Base-by-base conservation (phyloP, 2,113 vertebrate species). In the Australoheros scitulus region DNA sequence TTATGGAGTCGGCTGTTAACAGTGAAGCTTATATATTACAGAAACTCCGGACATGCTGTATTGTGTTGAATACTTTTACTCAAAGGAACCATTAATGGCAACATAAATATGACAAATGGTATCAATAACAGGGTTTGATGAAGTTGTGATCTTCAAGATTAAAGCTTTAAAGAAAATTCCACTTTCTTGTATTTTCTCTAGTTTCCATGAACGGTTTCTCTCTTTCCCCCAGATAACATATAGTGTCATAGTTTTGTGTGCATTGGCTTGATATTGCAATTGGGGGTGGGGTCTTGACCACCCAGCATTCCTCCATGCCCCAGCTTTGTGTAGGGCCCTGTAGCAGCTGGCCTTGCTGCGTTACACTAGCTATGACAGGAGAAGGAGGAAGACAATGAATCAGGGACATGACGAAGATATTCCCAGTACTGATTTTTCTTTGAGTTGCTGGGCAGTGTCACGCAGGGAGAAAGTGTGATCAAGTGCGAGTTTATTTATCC, bases 361-460 rank as follows among this genome's bases (percentile, higher is more conserved):
- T 91, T 84, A 84, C 86, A 83, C 80, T 64, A 68, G 75, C 80
- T 78, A 32, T 89, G 84, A 87, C 88, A 81, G 91, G 60, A 84
- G 61, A 65, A 50, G 77, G 87, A 87, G 75, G 89, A 83, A 65
- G 88, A 85, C 18, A 76, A 91, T 93, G 92, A 94, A 89, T 93
- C 93, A 92, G 90, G 79, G 81, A n/a, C 61, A 86, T 91, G 90
- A 92, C 87, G 70, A 90, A 91, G 85, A 91, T 92, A 85, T 89
- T 57, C 65, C 79, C 56, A 36, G 77, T 61, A 43, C 79, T 63
- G 83, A 92, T 58, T 79, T 64, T 76, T 87, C 77, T 58, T 17
- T 78, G 86, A 88, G 82, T 65, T n/a, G 75, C 68, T 24, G 58
- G 79, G 61, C 74, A 58, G 72, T 76, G 84, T 91, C 83, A 90